Conservation (phyloP, 2,113 vertebrate species). For the Oryzias woworae region DNA sequence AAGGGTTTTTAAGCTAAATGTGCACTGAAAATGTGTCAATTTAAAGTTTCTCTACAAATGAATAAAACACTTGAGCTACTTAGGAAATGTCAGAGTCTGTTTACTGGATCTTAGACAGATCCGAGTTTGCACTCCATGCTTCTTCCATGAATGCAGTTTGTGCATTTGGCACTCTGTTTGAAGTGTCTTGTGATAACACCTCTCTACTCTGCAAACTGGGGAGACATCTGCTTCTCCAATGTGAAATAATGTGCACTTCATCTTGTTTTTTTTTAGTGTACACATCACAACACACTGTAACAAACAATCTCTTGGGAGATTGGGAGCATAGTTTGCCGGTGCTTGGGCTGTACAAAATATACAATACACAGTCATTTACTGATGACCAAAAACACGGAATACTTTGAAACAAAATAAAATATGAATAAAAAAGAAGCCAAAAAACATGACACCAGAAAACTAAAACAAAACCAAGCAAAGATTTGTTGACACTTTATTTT, state of each 20-base stretch:
- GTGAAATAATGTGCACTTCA: conserved; percentile 41
- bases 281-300: too few relatives aligned
- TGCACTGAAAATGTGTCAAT: background rate
- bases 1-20: background rate
- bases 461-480: too few relatives aligned
- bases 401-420: too few relatives aligned
- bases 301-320: too few relatives aligned
- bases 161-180: conserved; percentile 50
- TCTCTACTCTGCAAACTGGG: conserved; percentile 54
- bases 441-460: too few relatives aligned
- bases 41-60: background rate
- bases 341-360: too few relatives aligned
- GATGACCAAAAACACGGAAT: too few relatives aligned
- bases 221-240: conserved; percentile 67
- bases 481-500: too few relatives aligned
- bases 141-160: conserved; percentile 13
- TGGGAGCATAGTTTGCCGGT: too few relatives aligned
- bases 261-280: conserved; percentile 44
- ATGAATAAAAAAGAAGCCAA: too few relatives aligned
- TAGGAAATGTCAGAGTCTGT: background rate
- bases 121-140: background rate
- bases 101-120: background rate
- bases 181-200: conserved; percentile 62
- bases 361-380: too few relatives aligned
- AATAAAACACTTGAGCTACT: too few relatives aligned